phyloP scores from a whole-genome alignment of 2,888 invertebrate genomes.

The Dione vanillae region DNA sequence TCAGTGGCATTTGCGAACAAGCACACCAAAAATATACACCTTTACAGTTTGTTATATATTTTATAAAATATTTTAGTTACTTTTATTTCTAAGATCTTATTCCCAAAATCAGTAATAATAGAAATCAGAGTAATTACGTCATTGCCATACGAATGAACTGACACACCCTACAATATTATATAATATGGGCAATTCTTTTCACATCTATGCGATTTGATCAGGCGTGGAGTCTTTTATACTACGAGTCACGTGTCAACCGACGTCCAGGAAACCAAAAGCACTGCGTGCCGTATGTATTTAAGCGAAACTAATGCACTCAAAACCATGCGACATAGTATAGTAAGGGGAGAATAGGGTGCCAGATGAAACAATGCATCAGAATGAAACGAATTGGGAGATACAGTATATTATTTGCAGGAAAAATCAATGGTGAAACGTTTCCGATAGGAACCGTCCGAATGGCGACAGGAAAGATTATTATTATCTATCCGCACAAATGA shows the following conservation, averaged over 20 bases:
- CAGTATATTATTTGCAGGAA: slow-evolving; percentile 79
- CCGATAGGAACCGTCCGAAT: slow-evolving; percentile 65
- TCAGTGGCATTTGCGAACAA: slow-evolving; percentile 21
- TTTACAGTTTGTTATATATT: background rate
- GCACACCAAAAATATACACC: background rate
- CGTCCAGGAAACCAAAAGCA: slow-evolving; percentile 77
- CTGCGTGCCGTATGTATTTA: slow-evolving; percentile 69
- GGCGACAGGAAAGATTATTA: slow-evolving; percentile 79
- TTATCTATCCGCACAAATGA: slow-evolving; percentile 70
- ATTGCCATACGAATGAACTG: slow-evolving; percentile 47
- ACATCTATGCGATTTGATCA: slow-evolving; percentile 75
- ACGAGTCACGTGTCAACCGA: slow-evolving; percentile 77
- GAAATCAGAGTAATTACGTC: slow-evolving; percentile 41
- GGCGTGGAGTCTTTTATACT: slow-evolving; percentile 82
- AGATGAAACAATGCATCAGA: slow-evolving; percentile 52
- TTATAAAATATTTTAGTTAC: background rate
- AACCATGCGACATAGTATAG: slow-evolving; percentile 68
- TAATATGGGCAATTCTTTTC: slow-evolving; percentile 81
- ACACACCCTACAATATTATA: slow-evolving; percentile 68
- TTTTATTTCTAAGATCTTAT: slow-evolving; percentile 51
- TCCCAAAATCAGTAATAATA: slow-evolving; percentile 51
- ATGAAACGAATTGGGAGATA: slow-evolving; percentile 58
- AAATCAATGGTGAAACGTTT: slow-evolving; percentile 80
- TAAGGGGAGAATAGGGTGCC: slow-evolving; percentile 54
- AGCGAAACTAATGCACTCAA: slow-evolving; percentile 82